Conservation (phyloP, 2,797 vertebrate species). For the Toxotes lorentzi region DNA sequence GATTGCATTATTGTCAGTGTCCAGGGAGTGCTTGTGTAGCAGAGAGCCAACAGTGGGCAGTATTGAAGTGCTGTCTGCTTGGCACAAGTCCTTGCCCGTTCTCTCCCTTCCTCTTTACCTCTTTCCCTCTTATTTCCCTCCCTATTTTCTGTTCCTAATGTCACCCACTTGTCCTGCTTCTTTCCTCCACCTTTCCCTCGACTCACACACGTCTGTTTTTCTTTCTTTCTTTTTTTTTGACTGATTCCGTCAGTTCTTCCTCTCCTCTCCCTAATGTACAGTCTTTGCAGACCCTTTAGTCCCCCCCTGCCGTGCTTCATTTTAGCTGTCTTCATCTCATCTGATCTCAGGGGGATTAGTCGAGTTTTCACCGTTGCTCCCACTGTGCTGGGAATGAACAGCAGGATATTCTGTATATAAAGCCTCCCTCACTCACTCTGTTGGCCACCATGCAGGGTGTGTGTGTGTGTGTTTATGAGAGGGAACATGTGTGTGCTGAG, state of each 20-base stretch:
- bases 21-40: conserved; percentile 68
- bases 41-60: conserved; percentile 61
- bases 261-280: conserved; percentile 17
- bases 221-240: too few species aligned
- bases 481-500: not conserved
- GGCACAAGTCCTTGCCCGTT: conserved; percentile 40
- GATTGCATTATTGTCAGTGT: conserved; percentile 69
- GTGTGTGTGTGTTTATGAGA: conserved; percentile 17
- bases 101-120: conserved; percentile 27
- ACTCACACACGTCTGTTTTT: too few species aligned
- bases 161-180: conserved; percentile 10
- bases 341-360: conserved; percentile 69
- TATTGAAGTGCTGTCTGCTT: conserved; percentile 54
- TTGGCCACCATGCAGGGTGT: not conserved
- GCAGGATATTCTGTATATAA: conserved; percentile 47
- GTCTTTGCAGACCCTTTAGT: conserved; percentile 28
- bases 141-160: conserved; percentile 11
- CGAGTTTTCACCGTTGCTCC: conserved; percentile 37
- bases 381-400: conserved; percentile 52
- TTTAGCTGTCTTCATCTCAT: conserved; percentile 65
- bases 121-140: not conserved
- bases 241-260: conserved; percentile 2
- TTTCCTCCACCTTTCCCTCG: not conserved
- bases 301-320: conserved; percentile 50
- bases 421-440: conserved; percentile 13